phyloP scores from a whole-genome alignment of 2,888 invertebrate genomes.

The Horisme vitalbata region DNA sequence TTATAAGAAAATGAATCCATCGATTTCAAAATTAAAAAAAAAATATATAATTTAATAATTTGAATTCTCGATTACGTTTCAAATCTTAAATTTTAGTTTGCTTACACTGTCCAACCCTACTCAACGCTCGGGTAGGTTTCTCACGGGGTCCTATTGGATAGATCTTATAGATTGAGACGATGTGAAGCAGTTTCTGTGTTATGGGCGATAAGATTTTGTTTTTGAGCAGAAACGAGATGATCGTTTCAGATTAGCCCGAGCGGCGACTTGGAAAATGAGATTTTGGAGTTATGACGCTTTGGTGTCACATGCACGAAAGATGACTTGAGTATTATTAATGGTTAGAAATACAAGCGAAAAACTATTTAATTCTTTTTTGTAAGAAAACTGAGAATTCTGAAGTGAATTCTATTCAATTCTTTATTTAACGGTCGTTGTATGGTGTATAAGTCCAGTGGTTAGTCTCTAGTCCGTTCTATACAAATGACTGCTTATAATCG shows the following conservation, averaged over 20 bases:
- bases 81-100: slow-evolving; percentile 1
- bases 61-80: too few relatives aligned
- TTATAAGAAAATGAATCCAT: too few relatives aligned
- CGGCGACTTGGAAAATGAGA: slow-evolving; percentile 12
- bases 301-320: neutral
- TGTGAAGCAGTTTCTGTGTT: slow-evolving; percentile 21
- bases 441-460: too few relatives aligned
- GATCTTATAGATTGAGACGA: slow-evolving; percentile 28
- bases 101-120: slow-evolving; percentile 30
- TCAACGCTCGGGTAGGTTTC: slow-evolving; percentile 41
- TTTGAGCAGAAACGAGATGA: slow-evolving; percentile 17
- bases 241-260: slow-evolving; percentile 9
- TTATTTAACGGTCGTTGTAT: too few relatives aligned
- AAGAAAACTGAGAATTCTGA: too few relatives aligned
- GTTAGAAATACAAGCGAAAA: too few relatives aligned
- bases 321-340: neutral
- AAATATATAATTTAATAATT: too few relatives aligned
- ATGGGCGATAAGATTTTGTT: slow-evolving; percentile 26
- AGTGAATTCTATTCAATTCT: too few relatives aligned
- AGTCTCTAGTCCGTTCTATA: too few relatives aligned
- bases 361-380: too few relatives aligned
- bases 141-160: slow-evolving; percentile 36
- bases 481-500: too few relatives aligned
- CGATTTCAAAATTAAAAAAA: too few relatives aligned
- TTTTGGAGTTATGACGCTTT: slow-evolving; percentile 11